A percentile compares a stretch with the other conserved stretches of the same genome.
phyloP scores from a whole-genome alignment of 2,113 vertebrate genomes.

The Etheostoma spectabile region DNA sequence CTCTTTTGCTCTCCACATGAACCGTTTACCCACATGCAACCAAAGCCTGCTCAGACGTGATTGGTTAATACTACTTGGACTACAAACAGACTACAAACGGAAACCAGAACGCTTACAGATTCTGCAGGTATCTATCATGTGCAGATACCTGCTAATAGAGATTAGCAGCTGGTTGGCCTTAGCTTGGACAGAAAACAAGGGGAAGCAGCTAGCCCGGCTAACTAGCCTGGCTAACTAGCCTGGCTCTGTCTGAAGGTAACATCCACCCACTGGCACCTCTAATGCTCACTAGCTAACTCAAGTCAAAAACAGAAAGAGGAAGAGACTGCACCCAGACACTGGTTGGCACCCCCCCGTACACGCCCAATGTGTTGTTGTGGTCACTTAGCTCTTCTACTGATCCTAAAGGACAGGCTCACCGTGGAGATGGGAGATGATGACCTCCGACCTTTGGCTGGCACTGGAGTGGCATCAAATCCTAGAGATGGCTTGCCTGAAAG shows the following conservation, averaged over 20 bases:
- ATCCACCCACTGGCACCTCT: not conserved
- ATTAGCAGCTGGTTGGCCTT: too few species aligned
- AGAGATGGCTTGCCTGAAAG: constrained; percentile 77
- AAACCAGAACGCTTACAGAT: too few species aligned
- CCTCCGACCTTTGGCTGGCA: constrained; percentile 70
- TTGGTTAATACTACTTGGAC: too few species aligned
- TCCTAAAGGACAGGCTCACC: constrained; percentile 66
- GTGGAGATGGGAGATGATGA: constrained; percentile 71
- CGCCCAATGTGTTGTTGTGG: too few species aligned
- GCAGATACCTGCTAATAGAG: too few species aligned
- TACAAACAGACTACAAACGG: too few species aligned
- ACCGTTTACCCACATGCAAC: too few species aligned
- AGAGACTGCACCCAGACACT: not conserved
- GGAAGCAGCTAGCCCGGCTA: not conserved
- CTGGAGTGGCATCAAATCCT: constrained; percentile 69
- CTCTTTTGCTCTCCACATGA: too few species aligned
- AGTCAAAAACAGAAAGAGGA: not conserved
- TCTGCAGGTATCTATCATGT: too few species aligned
- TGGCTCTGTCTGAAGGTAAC: not conserved
- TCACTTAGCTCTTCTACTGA: not conserved
- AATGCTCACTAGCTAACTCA: not conserved
- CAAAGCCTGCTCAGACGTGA: too few species aligned
- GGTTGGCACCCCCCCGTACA: not conserved
- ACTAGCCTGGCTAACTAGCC: not conserved
- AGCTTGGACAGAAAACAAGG: too few species aligned